Evolutionary conservation across 2,797 vertebrate species (phyloP).

Genomic region (Phrynocephalus vlangalii): DNA sequence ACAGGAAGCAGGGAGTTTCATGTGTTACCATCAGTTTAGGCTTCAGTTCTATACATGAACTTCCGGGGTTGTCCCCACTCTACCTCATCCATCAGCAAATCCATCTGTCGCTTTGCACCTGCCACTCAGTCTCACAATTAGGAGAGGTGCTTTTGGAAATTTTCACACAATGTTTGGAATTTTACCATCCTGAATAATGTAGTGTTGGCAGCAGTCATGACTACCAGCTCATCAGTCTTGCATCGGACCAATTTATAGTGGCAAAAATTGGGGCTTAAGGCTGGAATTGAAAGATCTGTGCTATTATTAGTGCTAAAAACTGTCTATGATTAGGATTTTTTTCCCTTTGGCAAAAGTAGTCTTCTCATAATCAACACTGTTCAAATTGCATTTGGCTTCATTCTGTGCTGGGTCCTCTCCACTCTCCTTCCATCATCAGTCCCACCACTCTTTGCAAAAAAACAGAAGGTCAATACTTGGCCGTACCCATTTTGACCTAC

Average conservation of each 20-base stretch:
- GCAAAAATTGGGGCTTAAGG: background rate
- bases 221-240: background rate
- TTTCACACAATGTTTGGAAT: background rate
- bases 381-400: background rate
- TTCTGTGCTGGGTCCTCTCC: background rate
- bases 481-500: background rate
- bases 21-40: background rate
- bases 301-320: background rate
- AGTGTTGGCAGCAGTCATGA: background rate
- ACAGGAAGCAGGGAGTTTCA: no score
- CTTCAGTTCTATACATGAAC: background rate
- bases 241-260: background rate
- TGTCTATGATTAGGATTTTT: background rate
- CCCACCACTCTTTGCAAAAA: background rate
- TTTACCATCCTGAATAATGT: conserved; percentile 19
- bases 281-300: background rate
- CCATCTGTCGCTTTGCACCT: background rate
- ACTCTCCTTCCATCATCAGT: background rate
- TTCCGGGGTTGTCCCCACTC: no score
- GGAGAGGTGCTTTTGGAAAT: background rate
- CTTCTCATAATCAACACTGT: background rate
- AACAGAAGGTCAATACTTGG: background rate
- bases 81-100: background rate
- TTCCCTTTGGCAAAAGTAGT: background rate
- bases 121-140: background rate